Evolutionary conservation across 2,113 vertebrate genomes (phyloP).

Genomic region (Chrysochloris asiatica): DNA sequence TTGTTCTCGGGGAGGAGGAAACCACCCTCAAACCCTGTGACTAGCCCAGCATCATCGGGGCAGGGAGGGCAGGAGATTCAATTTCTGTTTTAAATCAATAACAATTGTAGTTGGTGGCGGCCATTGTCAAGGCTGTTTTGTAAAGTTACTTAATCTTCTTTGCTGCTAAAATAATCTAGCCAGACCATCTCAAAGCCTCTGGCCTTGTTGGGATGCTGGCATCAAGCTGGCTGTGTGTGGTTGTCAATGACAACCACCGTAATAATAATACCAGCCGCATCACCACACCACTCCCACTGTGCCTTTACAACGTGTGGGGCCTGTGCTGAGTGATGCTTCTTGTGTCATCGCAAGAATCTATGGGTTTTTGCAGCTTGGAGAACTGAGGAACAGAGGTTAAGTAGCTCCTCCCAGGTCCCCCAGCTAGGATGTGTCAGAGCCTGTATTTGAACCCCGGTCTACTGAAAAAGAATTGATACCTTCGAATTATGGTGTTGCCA

Average conservation of each 20-base stretch:
- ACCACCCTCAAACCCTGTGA: not conserved
- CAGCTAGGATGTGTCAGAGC: not conserved
- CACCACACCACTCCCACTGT: rapidly evolving
- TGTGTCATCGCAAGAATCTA: rapidly evolving
- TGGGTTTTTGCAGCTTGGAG: not conserved
- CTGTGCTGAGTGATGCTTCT: rapidly evolving
- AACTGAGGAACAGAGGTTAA: not conserved
- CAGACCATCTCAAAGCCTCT: not conserved
- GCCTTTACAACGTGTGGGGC: not conserved
- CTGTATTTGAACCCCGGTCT: not conserved
- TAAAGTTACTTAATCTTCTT: slow-evolving; percentile 22
- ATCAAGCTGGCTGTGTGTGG: not conserved
- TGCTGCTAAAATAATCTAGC: not conserved
- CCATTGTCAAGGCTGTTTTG: not conserved
- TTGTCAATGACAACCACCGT: not conserved
- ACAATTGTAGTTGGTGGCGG: not conserved
- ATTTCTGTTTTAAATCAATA: slow-evolving; percentile 52
- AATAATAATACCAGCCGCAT: too few relatives aligned
- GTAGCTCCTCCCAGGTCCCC: not conserved
- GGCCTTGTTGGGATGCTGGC: not conserved
- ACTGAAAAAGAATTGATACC: too few relatives aligned
- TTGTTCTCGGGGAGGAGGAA: not conserved
- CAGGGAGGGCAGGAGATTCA: not conserved
- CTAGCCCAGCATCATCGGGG: not conserved
- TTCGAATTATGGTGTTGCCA: too few relatives aligned